phyloP scores from a whole-genome alignment of 2,113 vertebrate genomes.

The Apeltes quadracus region DNA sequence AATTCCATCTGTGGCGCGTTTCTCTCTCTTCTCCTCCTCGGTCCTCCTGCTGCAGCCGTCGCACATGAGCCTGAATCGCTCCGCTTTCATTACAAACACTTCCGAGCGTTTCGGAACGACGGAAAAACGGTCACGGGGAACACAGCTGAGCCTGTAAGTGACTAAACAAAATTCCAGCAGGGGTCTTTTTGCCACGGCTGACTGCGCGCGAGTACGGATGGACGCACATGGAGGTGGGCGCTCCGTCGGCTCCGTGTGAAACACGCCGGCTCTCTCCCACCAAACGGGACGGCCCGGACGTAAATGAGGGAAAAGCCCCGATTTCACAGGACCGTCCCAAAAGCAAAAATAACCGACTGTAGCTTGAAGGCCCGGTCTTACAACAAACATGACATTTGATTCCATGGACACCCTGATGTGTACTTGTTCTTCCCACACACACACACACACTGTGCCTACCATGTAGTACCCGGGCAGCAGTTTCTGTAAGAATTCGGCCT shows the following conservation, averaged over 20 bases:
- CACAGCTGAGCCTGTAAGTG: slow-evolving; percentile 28
- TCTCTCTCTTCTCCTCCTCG: background rate
- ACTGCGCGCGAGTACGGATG: slow-evolving; percentile 45
- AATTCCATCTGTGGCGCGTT: background rate
- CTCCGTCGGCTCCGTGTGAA: too few relatives aligned
- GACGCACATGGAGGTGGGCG: slow-evolving; percentile 67
- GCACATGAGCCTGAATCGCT: slow-evolving; percentile 25
- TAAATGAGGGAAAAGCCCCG: too few relatives aligned
- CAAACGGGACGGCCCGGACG: too few relatives aligned
- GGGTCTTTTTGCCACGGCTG: slow-evolving; percentile 34
- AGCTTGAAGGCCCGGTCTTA: background rate
- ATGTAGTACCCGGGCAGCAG: slow-evolving; percentile 96
- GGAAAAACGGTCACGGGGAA: slow-evolving; percentile 48
- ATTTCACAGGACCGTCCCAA: background rate
- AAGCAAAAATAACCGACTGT: too few relatives aligned
- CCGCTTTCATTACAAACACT: slow-evolving; percentile 38
- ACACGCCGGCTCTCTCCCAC: too few relatives aligned
- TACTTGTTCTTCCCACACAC: background rate
- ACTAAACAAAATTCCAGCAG: slow-evolving; percentile 46
- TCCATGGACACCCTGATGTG: background rate
- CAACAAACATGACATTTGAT: background rate
- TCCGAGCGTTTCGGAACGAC: slow-evolving; percentile 8
- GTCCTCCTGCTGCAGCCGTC: background rate
- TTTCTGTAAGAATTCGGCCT: slow-evolving; percentile 98
- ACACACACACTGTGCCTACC: slow-evolving; percentile 50